Conservation (phyloP, 2,888 invertebrate genomes). For the Melieria picta region DNA sequence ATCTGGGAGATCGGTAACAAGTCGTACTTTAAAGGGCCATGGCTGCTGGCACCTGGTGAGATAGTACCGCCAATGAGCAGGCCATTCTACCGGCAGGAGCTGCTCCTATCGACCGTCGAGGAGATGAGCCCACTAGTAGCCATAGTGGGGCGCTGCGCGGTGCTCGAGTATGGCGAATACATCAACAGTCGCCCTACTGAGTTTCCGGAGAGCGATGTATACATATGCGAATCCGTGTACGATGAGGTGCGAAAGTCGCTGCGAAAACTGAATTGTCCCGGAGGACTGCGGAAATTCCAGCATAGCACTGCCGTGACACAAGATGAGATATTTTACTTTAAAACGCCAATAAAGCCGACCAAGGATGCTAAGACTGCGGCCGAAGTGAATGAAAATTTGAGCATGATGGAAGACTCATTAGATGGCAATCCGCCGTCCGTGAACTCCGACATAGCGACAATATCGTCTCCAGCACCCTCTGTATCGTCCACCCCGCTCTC, state of each 20-base stretch:
- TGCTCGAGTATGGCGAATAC: conserved; percentile 90
- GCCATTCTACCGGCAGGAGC: conserved; percentile 93
- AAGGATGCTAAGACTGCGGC: conserved; percentile 55
- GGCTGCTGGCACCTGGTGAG: conserved; percentile 90
- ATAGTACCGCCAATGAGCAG: conserved; percentile 78
- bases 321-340: conserved; percentile 90
- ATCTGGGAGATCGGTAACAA: conserved; percentile 95
- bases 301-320: conserved; percentile 87
- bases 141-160: conserved; percentile 90
- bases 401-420: conserved; percentile 80
- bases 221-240: conserved; percentile 90
- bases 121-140: conserved; percentile 91
- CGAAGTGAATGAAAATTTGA: conserved; percentile 55
- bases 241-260: conserved; percentile 87
- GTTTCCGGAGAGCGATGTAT: conserved; percentile 90
- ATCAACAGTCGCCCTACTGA: conserved; percentile 92
- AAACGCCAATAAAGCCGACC: conserved; percentile 72
- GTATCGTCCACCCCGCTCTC: conserved; percentile 65
- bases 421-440: conserved; percentile 84
- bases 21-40: conserved; percentile 93
- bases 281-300: conserved; percentile 82
- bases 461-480: conserved; percentile 68
- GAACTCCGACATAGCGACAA: conserved; percentile 80
- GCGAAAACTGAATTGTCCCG: conserved; percentile 70
- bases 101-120: conserved; percentile 89